Percentiles rank a stretch among this genome's conserved stretches.
Evolutionary conservation across 2,113 vertebrate species (phyloP).

Genomic region (Emydocephalus ijimae): DNA sequence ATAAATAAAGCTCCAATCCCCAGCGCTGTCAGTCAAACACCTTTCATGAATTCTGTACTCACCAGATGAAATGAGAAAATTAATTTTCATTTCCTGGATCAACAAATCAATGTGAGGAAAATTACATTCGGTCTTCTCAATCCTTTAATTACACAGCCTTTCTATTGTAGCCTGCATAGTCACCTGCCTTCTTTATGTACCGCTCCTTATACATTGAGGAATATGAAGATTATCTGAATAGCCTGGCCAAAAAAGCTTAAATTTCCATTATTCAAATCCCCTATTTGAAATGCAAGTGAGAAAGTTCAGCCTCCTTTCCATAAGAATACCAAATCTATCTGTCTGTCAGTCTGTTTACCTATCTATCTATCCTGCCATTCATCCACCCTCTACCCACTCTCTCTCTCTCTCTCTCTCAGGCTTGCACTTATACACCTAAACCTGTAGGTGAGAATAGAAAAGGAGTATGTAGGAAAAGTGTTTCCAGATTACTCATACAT

Average conservation of each 20-base stretch:
- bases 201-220: conserved; percentile 4
- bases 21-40: background rate
- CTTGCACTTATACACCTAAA: background rate
- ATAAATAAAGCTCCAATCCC: background rate
- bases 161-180: background rate
- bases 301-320: background rate
- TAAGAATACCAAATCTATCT: background rate
- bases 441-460: background rate
- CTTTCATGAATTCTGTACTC: conserved; percentile 19
- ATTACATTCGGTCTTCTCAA: conserved; percentile 66
- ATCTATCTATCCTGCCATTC: background rate
- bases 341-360: background rate
- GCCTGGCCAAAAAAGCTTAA: background rate
- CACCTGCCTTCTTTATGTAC: background rate
- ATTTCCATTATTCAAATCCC: background rate
- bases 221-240: background rate
- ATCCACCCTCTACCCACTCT: no score
- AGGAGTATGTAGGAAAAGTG: background rate
- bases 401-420: background rate
- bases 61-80: conserved; percentile 63
- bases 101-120: conserved; percentile 70
- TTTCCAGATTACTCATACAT: background rate
- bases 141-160: conserved; percentile 56
- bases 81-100: conserved; percentile 69
- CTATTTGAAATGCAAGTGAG: background rate